Evolutionary conservation across 2,113 vertebrate genomes (phyloP), one percentile per base, ranked within the genome.

Genomic region (Triplophysa tibetana): DNA sequence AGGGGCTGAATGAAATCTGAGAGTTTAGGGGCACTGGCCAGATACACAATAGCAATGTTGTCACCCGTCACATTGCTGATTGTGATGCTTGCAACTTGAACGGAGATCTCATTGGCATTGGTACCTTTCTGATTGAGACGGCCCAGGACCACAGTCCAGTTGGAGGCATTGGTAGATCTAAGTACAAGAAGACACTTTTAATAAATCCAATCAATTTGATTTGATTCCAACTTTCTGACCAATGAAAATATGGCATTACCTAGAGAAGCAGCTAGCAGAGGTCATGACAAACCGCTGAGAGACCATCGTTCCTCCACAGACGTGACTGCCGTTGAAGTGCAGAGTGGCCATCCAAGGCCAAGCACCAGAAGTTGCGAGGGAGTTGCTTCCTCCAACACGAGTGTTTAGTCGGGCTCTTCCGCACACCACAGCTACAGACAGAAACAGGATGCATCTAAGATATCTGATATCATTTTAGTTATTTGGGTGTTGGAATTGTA

Each of bases 281-380:
- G 73, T 94, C 74, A 95, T 17, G 72, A 95, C 92, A 68, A 86
- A 87, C 41, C 77, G 82, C 8, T 52, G 13, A 1, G 85, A 13
- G 24, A 95, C 89, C 82, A 95, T 90, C 17, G 91, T 89, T 64
- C 90, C 94, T 1, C 90, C 91, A 12, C 94, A 94, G 10, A 91
- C 14, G 1, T 94, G 94, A 0, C 0, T 0, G 0, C 86, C 60
- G 0, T 80, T 11, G 0, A 62, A 33, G 74, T 91, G 91, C 29
- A 94, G 69, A 80, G 93, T 95, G 29, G 90, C 93, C 83, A 94
- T 91, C 94, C 93, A 94, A 0, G 94, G 93, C 93, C 93, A 95
- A 1, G 16, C 7, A 0, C 70, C 87, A 1, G 72, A 66, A 0
- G 73, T 24, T 1, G 17, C 54, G 52, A 87, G 83, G 0, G 80